Evolutionary conservation across 2,888 invertebrate species (phyloP).

Genomic region (Clusia tigrina): DNA sequence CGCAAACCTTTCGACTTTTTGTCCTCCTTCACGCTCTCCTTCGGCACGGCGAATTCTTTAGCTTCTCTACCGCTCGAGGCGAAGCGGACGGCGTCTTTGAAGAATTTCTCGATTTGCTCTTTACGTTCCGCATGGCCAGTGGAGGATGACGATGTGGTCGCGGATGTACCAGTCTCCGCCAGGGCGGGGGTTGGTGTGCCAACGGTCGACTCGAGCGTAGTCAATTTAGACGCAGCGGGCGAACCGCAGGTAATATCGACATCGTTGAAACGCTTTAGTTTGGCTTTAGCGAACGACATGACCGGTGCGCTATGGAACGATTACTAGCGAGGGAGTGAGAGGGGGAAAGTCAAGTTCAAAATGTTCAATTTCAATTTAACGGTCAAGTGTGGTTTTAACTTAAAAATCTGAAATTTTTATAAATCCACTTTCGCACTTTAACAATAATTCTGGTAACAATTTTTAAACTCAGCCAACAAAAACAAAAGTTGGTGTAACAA

Average conservation of each 20-base stretch:
- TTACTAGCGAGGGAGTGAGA: background rate
- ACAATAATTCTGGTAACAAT: conserved; percentile 36
- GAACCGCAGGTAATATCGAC: conserved; percentile 56
- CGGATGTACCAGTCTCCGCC: background rate
- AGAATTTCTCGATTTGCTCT: conserved; percentile 64
- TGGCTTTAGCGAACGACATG: conserved; percentile 64
- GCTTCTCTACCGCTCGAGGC: conserved; percentile 56
- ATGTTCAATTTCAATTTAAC: conserved; percentile 3
- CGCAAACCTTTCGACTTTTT: conserved; percentile 60
- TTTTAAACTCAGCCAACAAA: conserved; percentile 32
- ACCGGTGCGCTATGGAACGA: background rate
- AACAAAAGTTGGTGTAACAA: conserved; percentile 25
- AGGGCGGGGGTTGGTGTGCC: conserved; percentile 46
- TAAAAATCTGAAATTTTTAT: too few relatives aligned
- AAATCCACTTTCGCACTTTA: background rate
- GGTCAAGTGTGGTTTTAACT: background rate
- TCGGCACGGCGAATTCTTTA: conserved; percentile 60
- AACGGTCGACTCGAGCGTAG: conserved; percentile 39
- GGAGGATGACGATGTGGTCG: conserved; percentile 17
- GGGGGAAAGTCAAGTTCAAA: conserved; percentile 12
- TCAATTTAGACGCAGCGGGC: conserved; percentile 41
- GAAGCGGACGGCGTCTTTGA: conserved; percentile 62
- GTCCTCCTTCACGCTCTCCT: conserved; percentile 52
- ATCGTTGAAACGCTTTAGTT: conserved; percentile 64
- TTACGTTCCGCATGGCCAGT: conserved; percentile 55